Evolutionary conservation across 2,888 invertebrate genomes (phyloP), one percentile per base, ranked within the genome.

Genomic region (Pristionchus arcanus): DNA sequence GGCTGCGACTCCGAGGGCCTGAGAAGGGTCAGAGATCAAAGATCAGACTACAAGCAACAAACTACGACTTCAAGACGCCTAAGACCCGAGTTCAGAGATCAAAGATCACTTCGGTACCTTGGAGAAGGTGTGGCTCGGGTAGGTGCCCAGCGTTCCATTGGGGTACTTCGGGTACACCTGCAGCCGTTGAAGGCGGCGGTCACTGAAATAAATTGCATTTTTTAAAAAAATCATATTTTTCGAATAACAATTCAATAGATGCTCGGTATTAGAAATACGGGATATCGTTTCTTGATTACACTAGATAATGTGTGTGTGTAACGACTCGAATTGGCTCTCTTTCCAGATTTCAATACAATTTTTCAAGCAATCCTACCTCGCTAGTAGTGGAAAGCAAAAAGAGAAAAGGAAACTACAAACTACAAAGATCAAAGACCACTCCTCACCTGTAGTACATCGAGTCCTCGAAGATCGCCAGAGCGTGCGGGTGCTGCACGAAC

Each of bases 401-500:
- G 59, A n/a, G n/a, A n/a, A n/a, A n/a, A 63, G 21, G 4, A 25
- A 63, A 63, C 25, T 25, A 25, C 25, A 63, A 25, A 25, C 1
- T 63, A 4, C 55, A 55, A 55, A 55, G 55, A 55, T 19, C 55
- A 55, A 5, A 42, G 42, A 49, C 13, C 31, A 83, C n/a, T 28
- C 19, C 55, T 4, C 31, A 98, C 0, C 98, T 98, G 98, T 98
- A 99, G 96, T 98, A 99, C 90, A 99, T 96, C 0, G 97, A 97
- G 94, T 99, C 98, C 95, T 99, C 99, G 95, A 99, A 99, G 15
- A 98, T 96, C 0, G 98, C 97, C 63, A 99, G 95, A 16, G 98
- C 98, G 95, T 98, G 98, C 0, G 99, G 98, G 96, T 99, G 98
- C 2, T 98, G 96, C 0, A 99, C 96, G 95, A 98, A 98, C 95